These are phyloP conservation scores for Eupithecia subfuscata DNA, from an alignment of 2,888 invertebrate species.

Conservation along the genomic window DNA sequence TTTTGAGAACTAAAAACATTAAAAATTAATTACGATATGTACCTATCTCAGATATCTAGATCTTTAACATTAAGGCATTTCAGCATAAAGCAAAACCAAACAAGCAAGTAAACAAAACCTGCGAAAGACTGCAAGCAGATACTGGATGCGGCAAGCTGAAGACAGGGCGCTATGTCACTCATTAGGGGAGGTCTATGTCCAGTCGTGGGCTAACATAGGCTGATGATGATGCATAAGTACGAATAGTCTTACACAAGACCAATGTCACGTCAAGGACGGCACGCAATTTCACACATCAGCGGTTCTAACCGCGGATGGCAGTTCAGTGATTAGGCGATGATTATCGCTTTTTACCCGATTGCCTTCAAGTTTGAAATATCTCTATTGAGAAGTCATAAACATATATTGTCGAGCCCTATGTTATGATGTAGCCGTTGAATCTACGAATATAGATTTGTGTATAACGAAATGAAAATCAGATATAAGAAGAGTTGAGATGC, in stretches of 20 bases:
- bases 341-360: slow-evolving; percentile 17
- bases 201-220: too few species aligned
- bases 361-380: neutral
- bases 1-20: too few species aligned
- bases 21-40: too few species aligned
- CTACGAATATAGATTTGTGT: neutral
- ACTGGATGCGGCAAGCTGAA: too few species aligned
- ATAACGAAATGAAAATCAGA: neutral
- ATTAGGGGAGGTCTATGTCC: too few species aligned
- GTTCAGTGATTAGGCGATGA: slow-evolving; percentile 20
- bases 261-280: slow-evolving; percentile 23
- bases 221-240: neutral
- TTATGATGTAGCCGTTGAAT: neutral
- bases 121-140: too few species aligned
- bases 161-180: too few species aligned
- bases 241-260: neutral
- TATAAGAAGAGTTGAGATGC: neutral
- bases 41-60: too few species aligned
- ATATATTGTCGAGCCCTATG: neutral
- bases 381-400: neutral
- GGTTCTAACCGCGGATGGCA: slow-evolving; percentile 7
- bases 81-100: too few species aligned
- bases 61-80: too few species aligned
- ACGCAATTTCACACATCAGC: slow-evolving; percentile 34
- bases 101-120: too few species aligned